phyloP scores from a whole-genome alignment of 2,113 vertebrate genomes.

The Eira barbara region DNA sequence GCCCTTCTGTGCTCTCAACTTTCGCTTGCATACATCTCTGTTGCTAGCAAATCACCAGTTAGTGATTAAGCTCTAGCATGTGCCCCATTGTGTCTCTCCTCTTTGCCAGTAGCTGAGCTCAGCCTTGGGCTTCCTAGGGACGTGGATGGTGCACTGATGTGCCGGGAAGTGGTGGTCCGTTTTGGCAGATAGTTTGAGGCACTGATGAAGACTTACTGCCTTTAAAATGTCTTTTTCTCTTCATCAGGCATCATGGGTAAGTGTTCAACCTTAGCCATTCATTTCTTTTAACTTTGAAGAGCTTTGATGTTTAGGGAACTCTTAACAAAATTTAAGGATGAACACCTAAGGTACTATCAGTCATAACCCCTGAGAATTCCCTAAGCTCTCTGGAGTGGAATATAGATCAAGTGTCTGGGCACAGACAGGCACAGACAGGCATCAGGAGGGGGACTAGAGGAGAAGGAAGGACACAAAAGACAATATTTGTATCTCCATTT shows the following conservation, averaged over 20 bases:
- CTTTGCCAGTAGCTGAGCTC: not conserved
- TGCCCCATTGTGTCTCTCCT: not conserved
- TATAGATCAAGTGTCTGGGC: not conserved
- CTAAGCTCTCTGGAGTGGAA: not conserved
- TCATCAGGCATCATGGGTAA: not conserved
- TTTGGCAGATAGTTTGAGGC: not conserved
- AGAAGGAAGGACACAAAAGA: not conserved
- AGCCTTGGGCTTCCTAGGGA: not conserved
- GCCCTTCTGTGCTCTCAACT: not conserved
- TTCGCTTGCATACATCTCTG: not conserved
- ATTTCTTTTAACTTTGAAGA: not conserved
- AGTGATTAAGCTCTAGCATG: not conserved
- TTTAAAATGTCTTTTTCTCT: not conserved
- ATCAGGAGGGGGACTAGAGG: not conserved
- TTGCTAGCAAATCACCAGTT: not conserved
- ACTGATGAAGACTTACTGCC: not conserved
- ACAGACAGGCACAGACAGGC: not conserved
- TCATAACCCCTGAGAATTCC: not conserved
- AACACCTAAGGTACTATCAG: not conserved
- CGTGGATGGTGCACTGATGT: accelerated
- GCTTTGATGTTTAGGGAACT: not conserved
- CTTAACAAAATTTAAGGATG: not conserved
- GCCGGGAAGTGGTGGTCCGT: accelerated
- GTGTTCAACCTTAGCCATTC: not conserved
- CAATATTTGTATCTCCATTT: not conserved